Evolutionary conservation across 2,888 invertebrate species (phyloP).

Genomic region (Agrochola lota): DNA sequence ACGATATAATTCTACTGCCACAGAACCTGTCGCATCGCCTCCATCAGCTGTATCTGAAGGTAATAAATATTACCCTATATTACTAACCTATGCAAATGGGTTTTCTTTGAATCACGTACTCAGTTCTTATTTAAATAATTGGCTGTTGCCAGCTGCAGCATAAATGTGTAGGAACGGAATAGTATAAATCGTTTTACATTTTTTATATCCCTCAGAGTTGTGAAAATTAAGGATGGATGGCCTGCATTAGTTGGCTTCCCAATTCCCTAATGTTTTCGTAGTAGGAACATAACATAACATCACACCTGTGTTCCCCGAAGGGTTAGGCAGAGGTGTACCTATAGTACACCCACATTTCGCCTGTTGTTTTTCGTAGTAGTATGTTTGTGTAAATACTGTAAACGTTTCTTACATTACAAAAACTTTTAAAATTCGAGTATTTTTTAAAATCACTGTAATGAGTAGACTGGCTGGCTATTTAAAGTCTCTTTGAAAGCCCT

Average conservation of each 20-base stretch:
- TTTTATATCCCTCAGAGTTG: not conserved
- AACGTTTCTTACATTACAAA: not conserved
- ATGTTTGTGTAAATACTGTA: not conserved
- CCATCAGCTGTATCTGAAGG: constrained; percentile 69
- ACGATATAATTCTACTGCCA: constrained; percentile 76
- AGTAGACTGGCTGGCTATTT: not conserved
- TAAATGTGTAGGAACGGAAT: not conserved
- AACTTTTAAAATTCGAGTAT: not conserved
- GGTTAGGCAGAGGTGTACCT: too few species aligned
- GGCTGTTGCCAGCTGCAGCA: not conserved
- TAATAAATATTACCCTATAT: constrained; percentile 39
- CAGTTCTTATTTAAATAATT: not conserved
- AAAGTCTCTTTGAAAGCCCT: too few species aligned
- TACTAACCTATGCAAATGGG: not conserved
- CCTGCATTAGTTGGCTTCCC: not conserved
- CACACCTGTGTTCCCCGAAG: too few species aligned
- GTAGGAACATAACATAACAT: not conserved
- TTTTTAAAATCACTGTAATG: not conserved
- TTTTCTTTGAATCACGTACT: not conserved
- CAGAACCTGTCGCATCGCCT: constrained; percentile 69
- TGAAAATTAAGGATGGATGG: too few species aligned
- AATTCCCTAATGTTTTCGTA: not conserved
- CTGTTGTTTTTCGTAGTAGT: too few species aligned
- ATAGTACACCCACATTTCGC: too few species aligned
- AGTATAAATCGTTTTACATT: not conserved